A percentile compares a stretch with the other conserved stretches of the same genome.
Conservation (phyloP, 2,113 vertebrate genomes). For the Arothron firmamentum region DNA sequence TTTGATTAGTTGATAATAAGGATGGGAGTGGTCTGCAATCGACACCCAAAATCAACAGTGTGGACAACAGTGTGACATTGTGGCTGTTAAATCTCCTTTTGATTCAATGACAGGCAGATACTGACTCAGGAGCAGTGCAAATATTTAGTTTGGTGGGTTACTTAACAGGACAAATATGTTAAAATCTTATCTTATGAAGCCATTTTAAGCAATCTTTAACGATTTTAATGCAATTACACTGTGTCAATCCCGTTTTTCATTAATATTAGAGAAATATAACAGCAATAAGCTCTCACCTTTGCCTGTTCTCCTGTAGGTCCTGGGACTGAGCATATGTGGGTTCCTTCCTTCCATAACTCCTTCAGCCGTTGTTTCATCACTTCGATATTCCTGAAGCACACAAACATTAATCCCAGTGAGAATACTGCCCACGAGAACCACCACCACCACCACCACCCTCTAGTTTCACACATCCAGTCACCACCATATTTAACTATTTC, state of each 20-base stretch:
- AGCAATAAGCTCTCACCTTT: conserved; percentile 76
- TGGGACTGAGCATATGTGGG: conserved; percentile 83
- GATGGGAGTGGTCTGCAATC: conserved; percentile 24
- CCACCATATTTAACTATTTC: too few relatives aligned
- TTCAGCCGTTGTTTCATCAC: conserved; percentile 86
- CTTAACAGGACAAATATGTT: too few relatives aligned
- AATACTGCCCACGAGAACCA: too few relatives aligned
- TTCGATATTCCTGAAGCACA: conserved; percentile 82
- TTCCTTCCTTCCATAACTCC: conserved; percentile 86
- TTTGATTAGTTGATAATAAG: not conserved
- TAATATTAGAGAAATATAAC: too few relatives aligned
- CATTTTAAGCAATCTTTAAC: too few relatives aligned
- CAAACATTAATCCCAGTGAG: too few relatives aligned
- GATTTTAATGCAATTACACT: too few relatives aligned
- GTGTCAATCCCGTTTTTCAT: not conserved
- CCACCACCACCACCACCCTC: too few relatives aligned
- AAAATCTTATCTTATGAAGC: too few relatives aligned
- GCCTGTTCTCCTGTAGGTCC: conserved; percentile 92
- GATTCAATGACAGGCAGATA: not conserved
- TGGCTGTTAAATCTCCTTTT: not conserved
- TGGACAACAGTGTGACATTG: not conserved
- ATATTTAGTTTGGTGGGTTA: too few relatives aligned
- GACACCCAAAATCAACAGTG: conserved; percentile 37
- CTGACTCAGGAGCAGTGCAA: not conserved
- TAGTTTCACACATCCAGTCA: too few relatives aligned